These are phyloP conservation scores for Eriosoma lanigerum DNA, from an alignment of 1,140 invertebrate genomes.

Conservation along the genomic window DNA sequence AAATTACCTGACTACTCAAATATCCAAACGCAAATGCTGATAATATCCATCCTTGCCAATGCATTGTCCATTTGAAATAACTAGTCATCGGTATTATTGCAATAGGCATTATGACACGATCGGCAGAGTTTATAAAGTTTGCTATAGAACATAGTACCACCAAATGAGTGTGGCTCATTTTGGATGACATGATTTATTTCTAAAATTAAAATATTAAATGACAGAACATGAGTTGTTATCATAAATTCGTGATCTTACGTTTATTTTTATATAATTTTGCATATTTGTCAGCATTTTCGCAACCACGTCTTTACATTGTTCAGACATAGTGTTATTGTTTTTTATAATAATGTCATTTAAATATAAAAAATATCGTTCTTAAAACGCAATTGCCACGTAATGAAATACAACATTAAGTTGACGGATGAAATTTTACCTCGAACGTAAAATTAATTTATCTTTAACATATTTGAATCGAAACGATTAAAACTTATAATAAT, in stretches of 20 bases:
- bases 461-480: too few species aligned
- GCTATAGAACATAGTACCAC: conserved; percentile 73
- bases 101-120: conserved; percentile 79
- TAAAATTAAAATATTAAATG: conserved; percentile 14
- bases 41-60: conserved; percentile 77
- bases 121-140: conserved; percentile 80
- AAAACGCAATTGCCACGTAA: conserved; percentile 8
- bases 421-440: too few species aligned
- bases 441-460: too few species aligned
- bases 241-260: neutral
- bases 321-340: conserved; percentile 1
- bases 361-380: neutral
- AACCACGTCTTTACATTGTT: conserved; percentile 13
- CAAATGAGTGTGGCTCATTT: conserved; percentile 62
- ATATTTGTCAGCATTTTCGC: conserved; percentile 7
- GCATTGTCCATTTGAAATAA: conserved; percentile 72
- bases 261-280: neutral
- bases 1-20: conserved; percentile 72
- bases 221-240: neutral
- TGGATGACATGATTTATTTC: conserved; percentile 55
- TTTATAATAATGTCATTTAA: neutral
- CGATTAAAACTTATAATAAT: too few species aligned
- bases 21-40: conserved; percentile 80
- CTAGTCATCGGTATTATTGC: conserved; percentile 77
- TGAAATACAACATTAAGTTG: neutral